These are phyloP conservation scores for Drosophila fuyamai DNA, from an alignment of 1,140 invertebrate species.

Conservation along the genomic window DNA sequence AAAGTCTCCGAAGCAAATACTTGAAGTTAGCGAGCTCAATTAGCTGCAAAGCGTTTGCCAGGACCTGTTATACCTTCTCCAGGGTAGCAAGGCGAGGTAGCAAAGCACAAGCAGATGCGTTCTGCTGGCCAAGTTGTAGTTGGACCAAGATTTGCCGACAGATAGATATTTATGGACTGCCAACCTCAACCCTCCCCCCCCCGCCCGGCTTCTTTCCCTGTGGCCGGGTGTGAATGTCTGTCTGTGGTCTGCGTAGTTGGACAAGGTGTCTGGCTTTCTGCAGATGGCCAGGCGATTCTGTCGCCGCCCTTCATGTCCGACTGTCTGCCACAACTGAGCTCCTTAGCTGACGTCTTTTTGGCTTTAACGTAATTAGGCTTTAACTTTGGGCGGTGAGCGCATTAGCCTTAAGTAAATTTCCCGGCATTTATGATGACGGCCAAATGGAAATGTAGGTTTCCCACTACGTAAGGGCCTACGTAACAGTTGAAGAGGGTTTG, in stretches of 20 bases:
- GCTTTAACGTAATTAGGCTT: conserved; percentile 65
- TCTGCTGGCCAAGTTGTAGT: conserved; percentile 37
- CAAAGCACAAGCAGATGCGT: conserved; percentile 33
- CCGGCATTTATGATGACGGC: conserved; percentile 29
- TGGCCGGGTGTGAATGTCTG: conserved; percentile 28
- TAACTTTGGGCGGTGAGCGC: conserved; percentile 47
- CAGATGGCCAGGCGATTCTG: conserved; percentile 23
- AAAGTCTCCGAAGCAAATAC: too few relatives aligned
- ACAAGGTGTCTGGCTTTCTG: conserved; percentile 34
- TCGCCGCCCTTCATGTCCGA: background rate
- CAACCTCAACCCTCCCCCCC: conserved; percentile 9
- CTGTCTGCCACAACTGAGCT: conserved; percentile 5
- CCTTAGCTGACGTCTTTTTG: conserved; percentile 33
- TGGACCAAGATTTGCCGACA: conserved; percentile 55
- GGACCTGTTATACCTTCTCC: background rate
- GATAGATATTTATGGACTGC: conserved; percentile 70
- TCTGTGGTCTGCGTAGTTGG: conserved; percentile 40
- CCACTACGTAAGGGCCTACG: conserved; percentile 9
- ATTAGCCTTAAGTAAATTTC: conserved; percentile 47
- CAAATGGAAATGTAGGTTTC: conserved; percentile 12
- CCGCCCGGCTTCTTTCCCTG: background rate
- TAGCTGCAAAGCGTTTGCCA: background rate
- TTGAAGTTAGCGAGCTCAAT: too few relatives aligned
- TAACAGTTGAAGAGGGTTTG: background rate
- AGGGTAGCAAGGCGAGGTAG: conserved; percentile 13